These are phyloP conservation scores for Gorsachius magnificus DNA, from an alignment of 2,797 vertebrate species.

Conservation along the genomic window DNA sequence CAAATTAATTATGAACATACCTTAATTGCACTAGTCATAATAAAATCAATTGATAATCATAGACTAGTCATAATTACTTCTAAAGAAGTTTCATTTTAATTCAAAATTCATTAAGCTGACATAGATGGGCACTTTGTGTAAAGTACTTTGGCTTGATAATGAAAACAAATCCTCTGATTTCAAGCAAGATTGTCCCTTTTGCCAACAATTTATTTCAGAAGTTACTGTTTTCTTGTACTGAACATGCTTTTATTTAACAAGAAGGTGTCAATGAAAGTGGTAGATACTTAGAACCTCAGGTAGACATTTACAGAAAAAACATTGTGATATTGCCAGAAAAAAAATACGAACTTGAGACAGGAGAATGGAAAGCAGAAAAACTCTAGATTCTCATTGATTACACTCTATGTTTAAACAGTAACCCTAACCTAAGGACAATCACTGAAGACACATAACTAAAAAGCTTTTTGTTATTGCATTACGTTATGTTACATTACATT, in stretches of 20 bases:
- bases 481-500: not conserved
- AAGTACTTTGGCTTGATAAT: slow-evolving; percentile 26
- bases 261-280: not conserved
- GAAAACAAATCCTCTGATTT: not conserved
- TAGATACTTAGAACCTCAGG: not conserved
- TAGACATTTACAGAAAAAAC: not conserved
- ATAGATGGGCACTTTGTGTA: not conserved
- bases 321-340: not conserved
- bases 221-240: not conserved
- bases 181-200: not conserved
- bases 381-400: not conserved
- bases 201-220: not conserved
- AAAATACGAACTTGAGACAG: not conserved
- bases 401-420: not conserved
- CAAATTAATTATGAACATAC: slow-evolving; percentile 59
- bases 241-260: not conserved
- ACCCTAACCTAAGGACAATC: not conserved
- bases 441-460: not conserved
- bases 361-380: slow-evolving; percentile 9
- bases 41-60: slow-evolving; percentile 65
- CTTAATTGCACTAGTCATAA: slow-evolving; percentile 48
- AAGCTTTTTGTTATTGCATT: not conserved
- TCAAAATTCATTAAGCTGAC: slow-evolving; percentile 61
- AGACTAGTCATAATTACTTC: slow-evolving; percentile 60
- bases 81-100: slow-evolving; percentile 25